Evolutionary conservation across 2,888 invertebrate species (phyloP), one percentile per base, ranked within the genome.

Genomic region (Hirtodrosophila trivittata): DNA sequence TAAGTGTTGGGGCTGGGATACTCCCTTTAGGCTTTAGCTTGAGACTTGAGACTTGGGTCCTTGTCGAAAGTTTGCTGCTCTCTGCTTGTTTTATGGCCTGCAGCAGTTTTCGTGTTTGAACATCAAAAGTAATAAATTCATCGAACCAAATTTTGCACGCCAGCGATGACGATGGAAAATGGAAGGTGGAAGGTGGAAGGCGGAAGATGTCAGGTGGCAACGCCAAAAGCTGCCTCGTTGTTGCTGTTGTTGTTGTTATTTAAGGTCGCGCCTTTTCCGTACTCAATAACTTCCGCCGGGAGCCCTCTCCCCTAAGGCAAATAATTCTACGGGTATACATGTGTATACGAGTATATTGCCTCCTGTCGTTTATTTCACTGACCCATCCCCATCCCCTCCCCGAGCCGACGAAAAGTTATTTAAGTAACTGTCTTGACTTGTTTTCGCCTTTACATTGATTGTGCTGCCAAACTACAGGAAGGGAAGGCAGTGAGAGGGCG

Each of bases 51-150:
- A 9, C 13, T 39, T 38, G 18, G 26, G 10, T 28, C 35, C 57
- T 46, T 66, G 54, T 59, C 75, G 42, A 43, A 70, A 73, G 66
- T 69, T 72, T 49, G 52, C 52, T 33, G 57, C 55, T 47, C 46
- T 59, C 37, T 37, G 66, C 71, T 78, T 85, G 75, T 85, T 78
- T 78, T 75, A 82, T 83, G 62, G 78, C 78, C 86, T 82, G 83
- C 80, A 86, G 78, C 78, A 86, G 75, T 85, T 86, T 82, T 86
- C 84, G 81, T 83, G 70, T 81, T 73, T 75, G 69, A 87, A 80
- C 75, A 75, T 73, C 71, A 72, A 77, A 81, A 85, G 88, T 82
- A 89, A 88, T 88, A 88, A 88, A 89, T 88, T 89, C 86, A 88
- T 88, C 88, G 88, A 89, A 88, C 89, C 56, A 64, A 72, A 72